Evolutionary conservation across 2,797 vertebrate species (phyloP), one percentile per base, ranked within the genome.

Genomic region (Pangasius krempfi): DNA sequence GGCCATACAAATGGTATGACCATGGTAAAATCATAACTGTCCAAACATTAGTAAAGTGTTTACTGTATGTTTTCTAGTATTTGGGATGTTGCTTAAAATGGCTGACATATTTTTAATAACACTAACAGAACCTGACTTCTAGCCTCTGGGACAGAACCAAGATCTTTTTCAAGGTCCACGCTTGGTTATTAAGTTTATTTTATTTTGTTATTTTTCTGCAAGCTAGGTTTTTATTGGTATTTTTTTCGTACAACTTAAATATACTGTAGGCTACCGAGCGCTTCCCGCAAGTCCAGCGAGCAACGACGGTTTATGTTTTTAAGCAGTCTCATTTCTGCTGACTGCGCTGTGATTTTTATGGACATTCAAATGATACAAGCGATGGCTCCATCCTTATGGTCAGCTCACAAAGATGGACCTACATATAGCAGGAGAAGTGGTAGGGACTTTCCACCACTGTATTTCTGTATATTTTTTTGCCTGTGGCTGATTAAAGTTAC

Each of bases 371-470:
- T 62, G 79, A 62, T n/a, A 82, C 33, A 1, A 62, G 56, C 10
- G 33, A 82, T 27, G 79, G 12, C 56, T 60, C 56, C 12, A 12
- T 62, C 33, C 37, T 81, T 81, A 81, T 22, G 54, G 30, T 81
- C 78, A 81, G 78, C 56, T 44, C 37, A 14, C 56, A 27, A 60
- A 40, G 79, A 82, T 40, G 33, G 12, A 60, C 33, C 79, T 82
- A 60, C 56, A 82, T 82, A 72, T 27, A 72, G 78, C 33, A 4
- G 52, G 47, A 37, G 27, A 79, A 78, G 66, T 73, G 30, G 58
- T 75, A n/a, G 73, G 88, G 88, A 86, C 83, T 89, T 91, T 91
- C 88, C 89, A 85, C 37, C 44, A 81, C 72, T 84, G 70, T 20
- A 33, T 40, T 47, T 52, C 68, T 85, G 70, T 58, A 72, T 14